Evolutionary conservation across 2,797 vertebrate species (phyloP), one percentile per base, ranked within the genome.

Genomic region (Dendrocincla tyrannina): DNA sequence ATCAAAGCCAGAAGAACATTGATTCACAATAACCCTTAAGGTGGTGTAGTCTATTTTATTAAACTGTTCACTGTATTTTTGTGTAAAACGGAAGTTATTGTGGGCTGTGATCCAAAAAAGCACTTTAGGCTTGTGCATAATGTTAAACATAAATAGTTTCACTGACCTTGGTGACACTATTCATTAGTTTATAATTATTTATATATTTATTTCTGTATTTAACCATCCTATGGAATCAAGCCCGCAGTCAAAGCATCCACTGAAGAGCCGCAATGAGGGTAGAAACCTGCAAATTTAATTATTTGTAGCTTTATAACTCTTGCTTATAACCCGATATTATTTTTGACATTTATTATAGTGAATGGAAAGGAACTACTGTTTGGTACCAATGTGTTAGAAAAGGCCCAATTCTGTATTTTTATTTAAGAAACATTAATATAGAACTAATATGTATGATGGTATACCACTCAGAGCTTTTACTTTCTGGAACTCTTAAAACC

Each of bases 11-110:
- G 62, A 91, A 87, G 73, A 70, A 85, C 5, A 16, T 50, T 96
- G 95, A 88, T 95, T 96, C 97, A 96, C 96, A 97, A 88, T 82
- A 88, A 81, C 92, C 83, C 73, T 84, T 95, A 95, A 89, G 87
- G 96, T 91, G 92, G 74, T 97, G 89, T 93, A 88, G 37, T 96
- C 81, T 96, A 37, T 97, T 97, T 96, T 96, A 97, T 94, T 96
- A 95, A 96, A 94, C 68, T 62, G 16, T 58, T 96, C 64, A 32
- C 55, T 82, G 22, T 73, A 35, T 86, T 95, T 96, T 94, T 89
- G 17, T 93, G 64, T 77, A 68, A 94, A 96, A 89, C 46, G 55
- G 70, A 91, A 96, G 84, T 80, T 92, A 77, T 18, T 85, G 9
- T 88, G 91, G 95, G 96, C 96, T 84, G 28, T 68, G 55, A 66